Conservation (phyloP, 2,888 invertebrate species). For the Euclidia mi region DNA sequence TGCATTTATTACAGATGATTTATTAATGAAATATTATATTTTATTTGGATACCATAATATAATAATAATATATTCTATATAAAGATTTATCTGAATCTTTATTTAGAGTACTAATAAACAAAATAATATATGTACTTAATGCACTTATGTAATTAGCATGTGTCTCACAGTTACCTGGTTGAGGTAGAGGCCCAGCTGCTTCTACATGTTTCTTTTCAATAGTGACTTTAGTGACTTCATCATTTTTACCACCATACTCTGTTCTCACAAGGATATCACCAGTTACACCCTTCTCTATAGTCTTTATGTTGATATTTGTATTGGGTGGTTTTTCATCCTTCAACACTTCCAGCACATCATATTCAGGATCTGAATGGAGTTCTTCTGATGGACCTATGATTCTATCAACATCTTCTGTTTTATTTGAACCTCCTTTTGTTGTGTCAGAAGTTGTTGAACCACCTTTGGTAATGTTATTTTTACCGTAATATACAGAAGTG, state of each 20-base stretch:
- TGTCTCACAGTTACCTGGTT: conserved; percentile 65
- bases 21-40: too few species aligned
- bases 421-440: neutral
- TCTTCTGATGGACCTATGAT: neutral
- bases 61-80: too few species aligned
- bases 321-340: too few species aligned
- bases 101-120: too few species aligned
- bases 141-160: too few species aligned
- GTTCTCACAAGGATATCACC: conserved; percentile 82
- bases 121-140: too few species aligned
- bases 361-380: neutral
- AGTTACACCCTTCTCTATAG: conserved; percentile 56
- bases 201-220: conserved; percentile 73
- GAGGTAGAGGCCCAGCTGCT: conserved; percentile 41
- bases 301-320: too few species aligned
- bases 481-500: conserved; percentile 70
- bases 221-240: conserved; percentile 84
- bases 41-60: too few species aligned
- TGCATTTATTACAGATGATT: too few species aligned
- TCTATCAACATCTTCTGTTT: neutral
- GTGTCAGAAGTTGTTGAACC: conserved; percentile 3
- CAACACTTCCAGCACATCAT: too few species aligned
- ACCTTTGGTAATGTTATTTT: conserved; percentile 47
- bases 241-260: conserved; percentile 71
- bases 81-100: too few species aligned